These are phyloP conservation scores for Caenorhabditis panamensis DNA, from an alignment of 2,888 invertebrate genomes.

Conservation along the genomic window DNA sequence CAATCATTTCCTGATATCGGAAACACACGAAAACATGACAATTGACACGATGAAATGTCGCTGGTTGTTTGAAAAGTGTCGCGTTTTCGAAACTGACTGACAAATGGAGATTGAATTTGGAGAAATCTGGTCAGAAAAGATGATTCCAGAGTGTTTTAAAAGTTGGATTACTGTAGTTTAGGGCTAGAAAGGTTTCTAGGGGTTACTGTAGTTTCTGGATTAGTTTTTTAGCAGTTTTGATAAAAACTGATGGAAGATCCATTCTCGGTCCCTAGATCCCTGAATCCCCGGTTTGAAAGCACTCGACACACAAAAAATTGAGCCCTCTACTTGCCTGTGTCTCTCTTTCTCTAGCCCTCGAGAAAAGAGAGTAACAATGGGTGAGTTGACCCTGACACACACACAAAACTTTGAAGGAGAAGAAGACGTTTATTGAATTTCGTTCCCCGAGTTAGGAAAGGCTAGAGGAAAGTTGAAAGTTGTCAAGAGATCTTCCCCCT, in stretches of 20 bases:
- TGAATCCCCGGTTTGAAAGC: conserved; percentile 3
- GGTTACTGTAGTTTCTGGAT: no score
- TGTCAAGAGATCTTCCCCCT: not conserved
- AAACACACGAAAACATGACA: conserved; percentile 10
- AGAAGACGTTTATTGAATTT: conserved; percentile 59
- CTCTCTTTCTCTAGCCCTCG: conserved; percentile 20
- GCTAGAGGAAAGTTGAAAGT: no score
- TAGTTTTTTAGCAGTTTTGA: no score
- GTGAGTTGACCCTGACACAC: conserved; percentile 35
- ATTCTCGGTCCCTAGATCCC: no score
- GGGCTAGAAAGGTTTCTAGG: no score
- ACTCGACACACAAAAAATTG: no score
- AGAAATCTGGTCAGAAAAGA: no score
- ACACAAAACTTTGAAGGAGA: conserved; percentile 1
- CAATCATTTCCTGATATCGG: conserved; percentile 27
- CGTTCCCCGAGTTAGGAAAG: no score
- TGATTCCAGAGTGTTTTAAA: no score
- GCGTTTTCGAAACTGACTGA: conserved; percentile 15
- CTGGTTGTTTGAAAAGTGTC: no score
- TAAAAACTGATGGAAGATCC: no score
- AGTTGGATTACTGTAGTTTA: no score
- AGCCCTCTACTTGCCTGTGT: conserved; percentile 2
- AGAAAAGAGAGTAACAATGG: conserved; percentile 29
- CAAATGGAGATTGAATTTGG: not conserved
- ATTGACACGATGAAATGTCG: not conserved